phyloP scores from a whole-genome alignment of 2,113 vertebrate genomes.

The Columba janthina region DNA sequence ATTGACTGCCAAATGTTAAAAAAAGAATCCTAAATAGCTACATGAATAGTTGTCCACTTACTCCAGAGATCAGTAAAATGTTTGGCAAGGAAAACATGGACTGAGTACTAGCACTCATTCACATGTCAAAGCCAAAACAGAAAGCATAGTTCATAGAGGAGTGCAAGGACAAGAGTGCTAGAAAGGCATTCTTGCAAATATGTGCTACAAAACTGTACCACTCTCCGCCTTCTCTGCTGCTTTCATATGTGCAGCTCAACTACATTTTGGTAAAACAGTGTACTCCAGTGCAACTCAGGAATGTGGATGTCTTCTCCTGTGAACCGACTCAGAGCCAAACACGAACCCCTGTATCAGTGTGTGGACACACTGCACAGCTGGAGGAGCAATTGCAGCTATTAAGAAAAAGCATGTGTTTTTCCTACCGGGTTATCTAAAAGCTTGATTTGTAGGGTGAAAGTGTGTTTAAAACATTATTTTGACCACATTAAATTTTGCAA shows the following conservation, averaged over 20 bases:
- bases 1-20: not conserved
- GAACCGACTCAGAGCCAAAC: not conserved
- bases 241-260: constrained; percentile 36
- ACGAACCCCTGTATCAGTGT: not conserved
- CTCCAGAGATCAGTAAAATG: constrained; percentile 32
- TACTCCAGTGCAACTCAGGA: constrained; percentile 25
- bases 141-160: constrained; percentile 31
- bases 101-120: constrained; percentile 22
- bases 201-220: not conserved
- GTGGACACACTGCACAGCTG: not conserved
- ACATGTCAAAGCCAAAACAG: constrained; percentile 55
- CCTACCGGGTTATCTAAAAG: not conserved
- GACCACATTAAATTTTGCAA: not conserved
- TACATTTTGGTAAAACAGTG: not conserved
- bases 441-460: not conserved
- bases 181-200: constrained; percentile 43
- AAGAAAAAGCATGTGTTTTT: not conserved
- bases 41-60: not conserved
- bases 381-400: not conserved
- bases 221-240: not conserved
- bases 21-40: not conserved
- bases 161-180: constrained; percentile 27
- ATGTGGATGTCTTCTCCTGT: not conserved
- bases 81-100: constrained; percentile 34
- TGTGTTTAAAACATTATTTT: not conserved